Evolutionary conservation across 1,140 invertebrate species (phyloP).

Genomic region (Oreohelix idahoensis): DNA sequence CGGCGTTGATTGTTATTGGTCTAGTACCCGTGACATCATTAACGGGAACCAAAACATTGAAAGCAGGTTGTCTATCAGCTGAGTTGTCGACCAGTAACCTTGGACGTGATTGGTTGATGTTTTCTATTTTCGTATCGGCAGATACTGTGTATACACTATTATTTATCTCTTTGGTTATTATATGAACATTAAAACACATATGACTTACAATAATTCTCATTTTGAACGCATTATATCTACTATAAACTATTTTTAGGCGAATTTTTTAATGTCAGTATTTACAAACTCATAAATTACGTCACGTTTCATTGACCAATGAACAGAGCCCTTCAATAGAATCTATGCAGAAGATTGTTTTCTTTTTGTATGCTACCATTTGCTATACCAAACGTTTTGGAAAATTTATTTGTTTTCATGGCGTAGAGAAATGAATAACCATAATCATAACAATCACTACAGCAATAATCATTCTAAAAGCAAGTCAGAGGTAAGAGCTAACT

Average conservation of each 20-base stretch:
- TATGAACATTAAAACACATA: neutral
- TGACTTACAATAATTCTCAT: neutral
- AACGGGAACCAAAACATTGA: neutral
- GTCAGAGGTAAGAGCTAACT: slow-evolving; percentile 29
- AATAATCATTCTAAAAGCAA: slow-evolving; percentile 25
- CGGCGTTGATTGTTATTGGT: too few species aligned
- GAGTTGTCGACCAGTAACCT: neutral
- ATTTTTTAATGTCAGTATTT: neutral
- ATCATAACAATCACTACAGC: slow-evolving; percentile 35
- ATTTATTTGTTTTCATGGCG: slow-evolving; percentile 24
- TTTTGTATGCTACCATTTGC: slow-evolving; percentile 11
- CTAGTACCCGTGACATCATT: neutral
- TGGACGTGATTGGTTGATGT: neutral
- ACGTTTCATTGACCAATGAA: slow-evolving; percentile 12
- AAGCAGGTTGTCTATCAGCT: neutral
- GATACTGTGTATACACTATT: neutral
- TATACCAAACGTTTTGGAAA: neutral
- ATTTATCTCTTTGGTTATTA: neutral
- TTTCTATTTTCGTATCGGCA: neutral
- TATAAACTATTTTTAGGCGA: neutral
- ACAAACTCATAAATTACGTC: slow-evolving; percentile 28
- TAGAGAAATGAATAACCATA: slow-evolving; percentile 39
- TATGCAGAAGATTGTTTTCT: slow-evolving; percentile 31
- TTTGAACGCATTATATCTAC: neutral
- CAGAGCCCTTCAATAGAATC: neutral